Base-by-base conservation (phyloP, 1,140 invertebrate genomes). In the Neodiprion virginianus region DNA sequence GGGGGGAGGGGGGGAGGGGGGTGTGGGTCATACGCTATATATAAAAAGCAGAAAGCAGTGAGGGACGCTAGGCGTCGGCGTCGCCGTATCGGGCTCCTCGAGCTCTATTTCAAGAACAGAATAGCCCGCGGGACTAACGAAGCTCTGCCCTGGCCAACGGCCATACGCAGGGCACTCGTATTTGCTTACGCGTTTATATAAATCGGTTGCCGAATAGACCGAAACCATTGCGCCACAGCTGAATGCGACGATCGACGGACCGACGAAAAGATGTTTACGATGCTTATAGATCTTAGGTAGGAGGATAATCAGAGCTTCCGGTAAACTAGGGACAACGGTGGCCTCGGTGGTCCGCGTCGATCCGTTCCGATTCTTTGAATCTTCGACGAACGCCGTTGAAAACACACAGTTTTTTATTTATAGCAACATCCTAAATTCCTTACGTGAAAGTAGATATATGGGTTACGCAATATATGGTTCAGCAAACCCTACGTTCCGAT, bases 71-170 rank as follows among this genome's bases (percentile, higher is more conserved):
- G 78, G 79, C 82, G 80, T 83, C 77, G 78, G 80, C 79, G 81
- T 84, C 82, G 78, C 82, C 85, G 85, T 87, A 86, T 86, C 83
- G 74, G 80, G 82, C 79, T 76, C 79, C 83, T 82, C 76, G 72
- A 80, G 79, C 80, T 85, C 86, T 88, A 88, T 88, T 88, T 88
- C 82, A 80, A 84, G 84, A 83, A 83, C 82, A 83, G 82, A 85
- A 86, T 85, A 83, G 78, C 78, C 78, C 80, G 79, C 21, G 66
- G 61, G 71, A 73, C 66, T 21, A 10, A n/a, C 10, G 50, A n/a
- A 10, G 50, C 50, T 53, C 10, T 10, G 10, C 50, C 10, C 10
- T 14, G 50, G 50, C 50, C 50, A 53, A 21, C 17, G 17, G 17
- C 17, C 17, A 21, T 53, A 53, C 50, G 50, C 10, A 53, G 10